A percentile compares a stretch with the other conserved stretches of the same genome.
Conservation (phyloP, 2,888 invertebrate genomes). For the Macaria liturata region DNA sequence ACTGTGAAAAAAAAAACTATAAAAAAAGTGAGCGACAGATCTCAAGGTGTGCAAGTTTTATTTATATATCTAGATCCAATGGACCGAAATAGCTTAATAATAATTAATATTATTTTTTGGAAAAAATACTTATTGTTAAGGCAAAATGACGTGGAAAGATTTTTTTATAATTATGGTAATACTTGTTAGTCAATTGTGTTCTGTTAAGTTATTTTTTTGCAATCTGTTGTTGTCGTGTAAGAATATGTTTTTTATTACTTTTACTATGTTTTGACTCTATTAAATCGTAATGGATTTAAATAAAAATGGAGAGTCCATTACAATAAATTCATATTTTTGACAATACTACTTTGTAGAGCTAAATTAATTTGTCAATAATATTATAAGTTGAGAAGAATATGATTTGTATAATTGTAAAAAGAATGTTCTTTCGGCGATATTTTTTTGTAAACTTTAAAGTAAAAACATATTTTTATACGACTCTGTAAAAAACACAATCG, state of each 20-base stretch:
- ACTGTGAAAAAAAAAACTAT: constrained; percentile 68
- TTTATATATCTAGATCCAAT: constrained; percentile 64
- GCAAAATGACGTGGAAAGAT: constrained; percentile 38
- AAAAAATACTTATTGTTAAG: constrained; percentile 34
- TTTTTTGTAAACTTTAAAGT: background rate
- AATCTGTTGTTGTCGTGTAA: constrained; percentile 16
- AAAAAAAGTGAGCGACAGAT: constrained; percentile 80
- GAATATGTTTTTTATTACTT: constrained; percentile 17
- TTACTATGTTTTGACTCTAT: too few species aligned
- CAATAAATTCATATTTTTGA: too few species aligned
- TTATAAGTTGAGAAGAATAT: too few species aligned
- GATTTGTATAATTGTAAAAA: too few species aligned
- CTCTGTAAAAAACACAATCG: background rate
- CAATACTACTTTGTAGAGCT: too few species aligned
- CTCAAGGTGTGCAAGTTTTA: constrained; percentile 74
- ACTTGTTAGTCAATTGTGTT: constrained; percentile 53
- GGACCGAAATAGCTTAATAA: constrained; percentile 51
- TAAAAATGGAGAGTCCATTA: too few species aligned
- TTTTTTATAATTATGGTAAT: constrained; percentile 31
- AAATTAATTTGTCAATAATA: too few species aligned
- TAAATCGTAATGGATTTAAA: too few species aligned
- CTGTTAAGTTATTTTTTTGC: constrained; percentile 26
- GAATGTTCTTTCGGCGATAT: too few species aligned
- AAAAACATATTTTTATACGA: constrained; percentile 29
- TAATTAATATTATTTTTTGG: constrained; percentile 42